Evolutionary conservation across 2,113 vertebrate species (phyloP).

Genomic region (Oncorhynchus tshawytscha): DNA sequence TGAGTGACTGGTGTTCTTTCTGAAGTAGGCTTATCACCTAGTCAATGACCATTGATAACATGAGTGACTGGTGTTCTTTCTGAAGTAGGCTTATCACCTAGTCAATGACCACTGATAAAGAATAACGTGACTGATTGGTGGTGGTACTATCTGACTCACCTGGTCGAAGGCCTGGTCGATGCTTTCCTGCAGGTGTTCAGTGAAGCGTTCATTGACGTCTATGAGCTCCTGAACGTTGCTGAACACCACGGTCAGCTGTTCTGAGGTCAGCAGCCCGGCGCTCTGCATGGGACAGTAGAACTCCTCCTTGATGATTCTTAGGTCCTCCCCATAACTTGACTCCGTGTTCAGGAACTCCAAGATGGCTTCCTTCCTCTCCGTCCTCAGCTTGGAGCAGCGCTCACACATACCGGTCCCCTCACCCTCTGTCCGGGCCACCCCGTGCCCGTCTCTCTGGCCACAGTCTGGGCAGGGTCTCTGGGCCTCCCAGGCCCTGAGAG

Average conservation of each 20-base stretch:
- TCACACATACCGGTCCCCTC: constrained; percentile 72
- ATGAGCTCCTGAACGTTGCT: constrained; percentile 88
- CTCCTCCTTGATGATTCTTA: constrained; percentile 87
- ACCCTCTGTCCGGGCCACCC: constrained; percentile 63
- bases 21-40: too few relatives aligned
- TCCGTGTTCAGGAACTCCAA: constrained; percentile 91
- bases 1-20: too few relatives aligned
- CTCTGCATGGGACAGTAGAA: constrained; percentile 89
- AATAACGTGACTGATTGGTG: neutral
- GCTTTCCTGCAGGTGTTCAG: constrained; percentile 85
- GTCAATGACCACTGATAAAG: neutral
- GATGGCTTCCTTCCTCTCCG: constrained; percentile 86
- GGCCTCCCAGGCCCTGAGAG: constrained; percentile 79
- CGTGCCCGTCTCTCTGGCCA: constrained; percentile 76
- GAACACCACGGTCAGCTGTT: constrained; percentile 85
- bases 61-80: neutral
- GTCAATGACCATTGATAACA: too few relatives aligned
- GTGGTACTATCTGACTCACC: constrained; percentile 59
- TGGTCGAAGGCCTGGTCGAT: constrained; percentile 85
- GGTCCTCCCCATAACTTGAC: constrained; percentile 85
- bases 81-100: neutral
- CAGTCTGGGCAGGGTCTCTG: constrained; percentile 85
- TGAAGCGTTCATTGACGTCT: constrained; percentile 85
- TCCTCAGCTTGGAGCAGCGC: constrained; percentile 82
- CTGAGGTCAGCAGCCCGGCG: constrained; percentile 78